A percentile compares a stretch with the other conserved stretches of the same genome.
These are phyloP conservation scores for Trematomus loennbergii DNA, from an alignment of 2,113 vertebrate species.

Conservation along the genomic window DNA sequence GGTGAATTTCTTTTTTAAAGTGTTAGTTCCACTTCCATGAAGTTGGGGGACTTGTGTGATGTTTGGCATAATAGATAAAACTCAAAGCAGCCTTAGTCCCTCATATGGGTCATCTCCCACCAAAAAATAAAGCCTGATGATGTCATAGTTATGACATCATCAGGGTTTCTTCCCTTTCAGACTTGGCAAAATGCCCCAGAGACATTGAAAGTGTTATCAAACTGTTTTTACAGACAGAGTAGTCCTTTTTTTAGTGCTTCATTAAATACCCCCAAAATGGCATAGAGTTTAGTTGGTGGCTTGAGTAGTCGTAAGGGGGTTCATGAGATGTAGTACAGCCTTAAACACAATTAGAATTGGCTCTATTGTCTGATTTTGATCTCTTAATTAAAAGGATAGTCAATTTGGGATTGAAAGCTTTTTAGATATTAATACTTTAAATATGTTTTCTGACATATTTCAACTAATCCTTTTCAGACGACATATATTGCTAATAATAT, in stretches of 20 bases:
- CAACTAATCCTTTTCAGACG: too few species aligned
- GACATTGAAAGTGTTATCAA: too few species aligned
- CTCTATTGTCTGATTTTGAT: not conserved
- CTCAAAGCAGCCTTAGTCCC: not conserved
- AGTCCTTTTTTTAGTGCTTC: too few species aligned
- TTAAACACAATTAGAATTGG: not conserved
- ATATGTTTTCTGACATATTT: not conserved
- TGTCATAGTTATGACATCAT: constrained; percentile 4
- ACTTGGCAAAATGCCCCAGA: not conserved
- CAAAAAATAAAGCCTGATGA: not conserved
- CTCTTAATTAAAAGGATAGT: not conserved
- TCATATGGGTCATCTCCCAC: too few species aligned
- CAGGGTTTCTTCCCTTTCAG: not conserved
- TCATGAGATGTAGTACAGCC: too few species aligned
- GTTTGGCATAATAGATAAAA: not conserved
- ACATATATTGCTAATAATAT: not conserved
- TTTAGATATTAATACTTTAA: not conserved
- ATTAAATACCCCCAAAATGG: too few species aligned
- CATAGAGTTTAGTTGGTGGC: too few species aligned
- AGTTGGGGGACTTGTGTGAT: not conserved
- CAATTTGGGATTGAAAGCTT: not conserved
- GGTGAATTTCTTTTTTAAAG: not conserved
- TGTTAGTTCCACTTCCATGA: not conserved
- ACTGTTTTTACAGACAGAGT: too few species aligned
- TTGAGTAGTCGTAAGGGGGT: too few species aligned